Evolutionary conservation across 2,888 invertebrate species (phyloP), one percentile per base, ranked within the genome.

Genomic region (Drosophila maculinotata): DNA sequence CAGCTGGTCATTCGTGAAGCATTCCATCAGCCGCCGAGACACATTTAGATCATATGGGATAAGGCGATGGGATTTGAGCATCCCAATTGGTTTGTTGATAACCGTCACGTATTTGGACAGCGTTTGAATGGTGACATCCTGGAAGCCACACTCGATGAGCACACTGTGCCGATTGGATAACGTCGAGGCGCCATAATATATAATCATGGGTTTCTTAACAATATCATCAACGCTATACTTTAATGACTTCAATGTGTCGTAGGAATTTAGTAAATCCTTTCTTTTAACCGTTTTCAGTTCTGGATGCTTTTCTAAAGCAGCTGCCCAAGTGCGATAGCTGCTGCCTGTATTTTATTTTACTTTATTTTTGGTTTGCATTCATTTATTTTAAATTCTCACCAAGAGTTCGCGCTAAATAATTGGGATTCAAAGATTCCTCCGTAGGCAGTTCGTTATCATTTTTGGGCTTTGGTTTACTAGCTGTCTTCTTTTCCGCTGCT

Each of bases 121-220:
- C 20, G 93, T 89, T 35, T 88, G 85, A 3, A 93, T 75, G 60
- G 87, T 69, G 2, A 93, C 86, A 10, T 87, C 68, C 1, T 79
- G 63, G 70, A 94, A 94, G 12, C 94, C 93, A 84, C 94, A 94
- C 90, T 95, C 95, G 68, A 91, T 91, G 10, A 95, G 89, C 39
- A 94, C 93, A 79, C 92, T 92, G 63, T 93, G 93, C 76, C 94
- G 94, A 79, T 95, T 94, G 47, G 93, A 93, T 78, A 95, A 88
- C 26, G 93, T 93, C 20, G 93, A 90, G 1, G 93, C 92, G 76
- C 93, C 93, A 87, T 93, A 92, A 51, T 92, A 92, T n/a, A 95
- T 92, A 2, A 95, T 84, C 88, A 93, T 92, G 0, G 94, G 93
- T 73, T 93, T 92, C 1, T 89, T 66, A 35, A 93, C 91, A 12